phyloP scores from a whole-genome alignment of 2,888 invertebrate species.

The Calliphora vomitoria region DNA sequence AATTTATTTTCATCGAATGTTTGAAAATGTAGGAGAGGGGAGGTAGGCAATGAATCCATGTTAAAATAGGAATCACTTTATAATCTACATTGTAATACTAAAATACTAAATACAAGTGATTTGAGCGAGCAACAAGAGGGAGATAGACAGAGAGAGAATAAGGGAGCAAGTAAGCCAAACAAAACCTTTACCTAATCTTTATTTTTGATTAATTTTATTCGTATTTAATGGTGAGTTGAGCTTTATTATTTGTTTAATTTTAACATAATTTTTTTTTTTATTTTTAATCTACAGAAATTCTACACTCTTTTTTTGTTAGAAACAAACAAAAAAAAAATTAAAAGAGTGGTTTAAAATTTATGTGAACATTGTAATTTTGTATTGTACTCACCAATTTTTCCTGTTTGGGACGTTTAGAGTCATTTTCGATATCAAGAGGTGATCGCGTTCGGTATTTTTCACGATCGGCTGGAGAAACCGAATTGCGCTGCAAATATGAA shows the following conservation, averaged over 20 bases:
- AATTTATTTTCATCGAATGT: background rate
- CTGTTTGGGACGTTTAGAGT: constrained; percentile 92
- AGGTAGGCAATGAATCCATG: constrained; percentile 16
- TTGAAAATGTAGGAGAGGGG: constrained; percentile 39
- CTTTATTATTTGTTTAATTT: constrained; percentile 55
- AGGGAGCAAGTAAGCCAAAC: constrained; percentile 66
- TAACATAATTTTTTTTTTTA: constrained; percentile 12
- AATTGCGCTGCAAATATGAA: constrained; percentile 87
- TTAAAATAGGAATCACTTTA: constrained; percentile 9
- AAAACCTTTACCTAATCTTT: constrained; percentile 50
- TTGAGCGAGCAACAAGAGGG: constrained; percentile 21
- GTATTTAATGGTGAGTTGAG: constrained; percentile 75
- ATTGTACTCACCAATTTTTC: constrained; percentile 92
- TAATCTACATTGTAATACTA: constrained; percentile 35
- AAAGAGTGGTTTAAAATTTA: constrained; percentile 38
- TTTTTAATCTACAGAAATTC: constrained; percentile 56
- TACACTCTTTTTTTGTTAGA: constrained; percentile 50
- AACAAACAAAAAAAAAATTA: constrained; percentile 48
- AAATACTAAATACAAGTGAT: constrained; percentile 15
- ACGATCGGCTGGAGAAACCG: constrained; percentile 92
- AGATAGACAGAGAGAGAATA: constrained; percentile 61
- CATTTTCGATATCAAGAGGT: constrained; percentile 90
- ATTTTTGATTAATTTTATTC: constrained; percentile 24
- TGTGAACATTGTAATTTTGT: background rate
- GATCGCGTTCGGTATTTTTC: constrained; percentile 93